Base-by-base conservation (phyloP, 2,888 invertebrate species). In the Microplitis deprimator region DNA sequence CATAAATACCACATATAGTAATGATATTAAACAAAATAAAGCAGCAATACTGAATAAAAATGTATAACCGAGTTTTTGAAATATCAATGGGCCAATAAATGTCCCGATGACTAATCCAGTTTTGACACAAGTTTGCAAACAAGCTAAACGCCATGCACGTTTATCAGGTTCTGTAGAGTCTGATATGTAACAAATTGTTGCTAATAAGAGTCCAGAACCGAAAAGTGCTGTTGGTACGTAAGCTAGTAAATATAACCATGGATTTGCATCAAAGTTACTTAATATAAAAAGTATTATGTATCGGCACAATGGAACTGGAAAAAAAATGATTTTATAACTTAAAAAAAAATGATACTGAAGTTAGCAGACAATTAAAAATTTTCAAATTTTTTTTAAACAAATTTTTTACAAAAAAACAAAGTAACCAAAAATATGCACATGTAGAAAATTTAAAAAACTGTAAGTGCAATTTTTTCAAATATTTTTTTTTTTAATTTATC, bases 21-120 rank as follows among this genome's bases (percentile, higher is more conserved):
- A 90, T 1, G 92, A 91, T 1, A 92, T 68, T 0, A 91, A 88
- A 73, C 89, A 89, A 17, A 91, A 86, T 0, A 87, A 67, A 6
- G 91, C 86, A 2, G 91, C 90, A 77, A 91, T 87, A 1, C 90
- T 84, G 79, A 93, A 91, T 17, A 93, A 89, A 70, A 91, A 90
- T 0, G 91, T 88, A 84, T 92, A 93, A 10, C 93, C 93, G 17
- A 91, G 90, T 3, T 88, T 85, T 59, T 91, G 90, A 75, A 94
- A 91, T 1, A 94, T 83, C 78, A 92, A 91, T 2, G 2, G 94
- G 92, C 81, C 94, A 94, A 0, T 89, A 83, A 29, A 94, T 10
- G 92, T 91, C 10, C 95, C 95, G 29, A 92, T 76, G 76, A 95
- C 90, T 79, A 93, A 90, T 13, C 95, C 95, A 0, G 91, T 84